Evolutionary conservation across 2,888 invertebrate species (phyloP), one percentile per base, ranked within the genome.

Genomic region (Megastigmus dorsalis): DNA sequence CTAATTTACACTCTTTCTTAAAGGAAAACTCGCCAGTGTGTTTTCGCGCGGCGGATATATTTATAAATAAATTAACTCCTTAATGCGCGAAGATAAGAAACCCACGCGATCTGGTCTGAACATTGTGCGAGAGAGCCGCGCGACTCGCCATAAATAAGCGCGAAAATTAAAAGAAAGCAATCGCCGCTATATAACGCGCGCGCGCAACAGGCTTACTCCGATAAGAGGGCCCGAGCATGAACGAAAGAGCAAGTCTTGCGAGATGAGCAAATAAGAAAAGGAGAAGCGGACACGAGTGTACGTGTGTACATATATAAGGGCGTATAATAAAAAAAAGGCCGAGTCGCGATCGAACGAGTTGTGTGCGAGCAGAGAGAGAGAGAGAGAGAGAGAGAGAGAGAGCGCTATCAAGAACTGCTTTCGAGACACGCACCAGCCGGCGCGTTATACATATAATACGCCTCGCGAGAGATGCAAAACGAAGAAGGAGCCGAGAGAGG

Each of bases 381-480:
- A 33, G 4, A 50, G 4, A 65, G n/a, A 7, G 18, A 33, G 13
- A 26, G 23, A 52, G 60, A 41, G 52, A 52, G 15, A 41, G 30
- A 30, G 50, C 20, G 62, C 54, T 50, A 69, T 69, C 68, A 69
- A 60, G 41, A 18, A 67, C 57, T 45, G 33, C 20, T 30, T 10
- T 30, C 2, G 18, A 15, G 28, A 5, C 23, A 38, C 18, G n/a
- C 18, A 30, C 18, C 33, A 3, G 41, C n/a, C n/a, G n/a, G n/a
- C n/a, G 33, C 45, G 55, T 33, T 67, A 48, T 26, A 45, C 33
- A 67, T 57, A 48, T n/a, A n/a, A n/a, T n/a, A 38, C 13, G 20
- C 1, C n/a, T n/a, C n/a, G 6, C 15, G 26, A 1, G 57, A 15
- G 45, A 23, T 45, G 26, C 33, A 41, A 59, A 33, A 54, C 9